These are phyloP conservation scores for Falco novaeseelandiae DNA, from an alignment of 2,797 vertebrate species.

Conservation along the genomic window DNA sequence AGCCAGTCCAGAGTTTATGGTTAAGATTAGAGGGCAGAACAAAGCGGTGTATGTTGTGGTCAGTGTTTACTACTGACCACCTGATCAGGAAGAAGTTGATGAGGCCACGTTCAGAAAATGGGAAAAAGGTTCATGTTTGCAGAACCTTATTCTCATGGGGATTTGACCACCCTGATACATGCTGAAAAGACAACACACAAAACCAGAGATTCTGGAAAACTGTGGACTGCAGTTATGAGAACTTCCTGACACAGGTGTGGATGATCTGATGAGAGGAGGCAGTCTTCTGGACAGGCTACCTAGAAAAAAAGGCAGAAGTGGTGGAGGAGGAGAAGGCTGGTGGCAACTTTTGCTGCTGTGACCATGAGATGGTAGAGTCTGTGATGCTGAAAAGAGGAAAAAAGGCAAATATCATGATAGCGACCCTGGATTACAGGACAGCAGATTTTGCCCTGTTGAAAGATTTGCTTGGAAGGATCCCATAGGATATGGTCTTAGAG, in stretches of 20 bases:
- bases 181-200: not conserved
- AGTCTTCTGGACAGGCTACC: not conserved
- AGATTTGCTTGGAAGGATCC: not conserved
- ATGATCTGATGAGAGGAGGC: not conserved
- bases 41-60: not conserved
- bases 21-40: not conserved
- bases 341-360: not conserved
- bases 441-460: not conserved
- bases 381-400: not conserved
- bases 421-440: not conserved
- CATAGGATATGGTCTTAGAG: not conserved
- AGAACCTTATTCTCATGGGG: not conserved
- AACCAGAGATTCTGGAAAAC: not conserved
- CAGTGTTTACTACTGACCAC: not conserved
- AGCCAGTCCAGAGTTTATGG: not conserved
- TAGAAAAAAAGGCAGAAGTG: not conserved
- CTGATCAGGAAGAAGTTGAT: not conserved
- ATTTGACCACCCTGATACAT: not conserved
- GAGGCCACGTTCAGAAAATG: not conserved
- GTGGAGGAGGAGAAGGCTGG: not conserved
- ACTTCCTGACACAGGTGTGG: not conserved
- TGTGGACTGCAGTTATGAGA: not conserved
- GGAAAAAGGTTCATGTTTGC: not conserved
- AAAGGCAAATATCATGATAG: not conserved
- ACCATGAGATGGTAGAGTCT: not conserved